These are phyloP conservation scores for Leucopternis melanops DNA, from an alignment of 2,113 vertebrate genomes.

Conservation along the genomic window DNA sequence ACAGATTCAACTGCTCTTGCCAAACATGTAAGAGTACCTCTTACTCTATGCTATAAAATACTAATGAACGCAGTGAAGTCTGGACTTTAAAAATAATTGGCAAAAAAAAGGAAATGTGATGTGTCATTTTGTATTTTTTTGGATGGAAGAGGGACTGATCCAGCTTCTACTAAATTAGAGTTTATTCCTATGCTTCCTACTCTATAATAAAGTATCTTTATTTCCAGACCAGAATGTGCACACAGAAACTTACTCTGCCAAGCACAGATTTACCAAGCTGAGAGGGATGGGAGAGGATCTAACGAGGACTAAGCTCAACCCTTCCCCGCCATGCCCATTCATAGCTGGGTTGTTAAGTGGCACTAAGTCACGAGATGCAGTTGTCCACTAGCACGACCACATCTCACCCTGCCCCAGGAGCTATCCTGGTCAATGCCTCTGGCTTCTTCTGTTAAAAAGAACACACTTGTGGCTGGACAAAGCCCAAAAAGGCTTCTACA, in stretches of 20 bases:
- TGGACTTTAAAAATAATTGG: background rate
- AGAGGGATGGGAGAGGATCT: background rate
- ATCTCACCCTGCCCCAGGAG: too few species aligned
- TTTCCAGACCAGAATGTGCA: background rate
- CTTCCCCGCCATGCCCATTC: background rate
- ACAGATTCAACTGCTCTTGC: background rate
- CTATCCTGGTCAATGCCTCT: too few species aligned
- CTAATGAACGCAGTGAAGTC: background rate
- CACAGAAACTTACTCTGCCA: background rate
- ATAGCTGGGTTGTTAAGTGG: background rate
- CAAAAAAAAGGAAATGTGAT: background rate
- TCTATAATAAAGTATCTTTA: background rate
- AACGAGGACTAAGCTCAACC: background rate
- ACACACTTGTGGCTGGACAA: too few species aligned
- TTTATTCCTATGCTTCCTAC: background rate
- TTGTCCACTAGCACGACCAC: too few species aligned
- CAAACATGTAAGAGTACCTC: background rate
- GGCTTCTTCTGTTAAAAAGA: too few species aligned
- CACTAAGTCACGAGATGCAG: background rate
- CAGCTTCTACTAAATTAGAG: background rate
- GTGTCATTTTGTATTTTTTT: background rate
- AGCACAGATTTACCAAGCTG: background rate
- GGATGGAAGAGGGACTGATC: background rate
- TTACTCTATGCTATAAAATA: background rate
- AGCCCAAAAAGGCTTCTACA: too few species aligned